Percentiles rank a stretch among this genome's conserved stretches.
These are phyloP conservation scores for Entelurus aequoreus DNA, from an alignment of 2,113 vertebrate species.

Conservation along the genomic window DNA sequence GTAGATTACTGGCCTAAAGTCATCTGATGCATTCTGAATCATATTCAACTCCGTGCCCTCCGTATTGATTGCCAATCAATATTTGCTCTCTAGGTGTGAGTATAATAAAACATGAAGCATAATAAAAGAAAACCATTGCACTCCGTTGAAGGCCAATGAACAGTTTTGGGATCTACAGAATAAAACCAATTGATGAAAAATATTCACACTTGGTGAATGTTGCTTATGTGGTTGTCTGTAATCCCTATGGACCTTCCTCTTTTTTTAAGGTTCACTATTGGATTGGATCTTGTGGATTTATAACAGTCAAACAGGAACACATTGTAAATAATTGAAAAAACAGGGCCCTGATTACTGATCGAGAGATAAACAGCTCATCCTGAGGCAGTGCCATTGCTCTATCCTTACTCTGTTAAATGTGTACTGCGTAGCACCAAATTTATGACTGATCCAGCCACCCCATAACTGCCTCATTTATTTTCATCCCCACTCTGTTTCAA, in stretches of 20 bases:
- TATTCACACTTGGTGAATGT: conserved; percentile 49
- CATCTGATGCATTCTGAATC: conserved; percentile 32
- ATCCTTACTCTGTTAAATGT: conserved; percentile 16
- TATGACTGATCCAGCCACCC: conserved; percentile 27
- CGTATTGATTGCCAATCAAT: conserved; percentile 36
- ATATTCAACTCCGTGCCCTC: conserved; percentile 26
- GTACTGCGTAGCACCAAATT: conserved; percentile 31
- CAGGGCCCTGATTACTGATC: conserved; percentile 54
- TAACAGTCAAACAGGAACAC: conserved; percentile 53
- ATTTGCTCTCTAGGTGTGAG: conserved; percentile 36
- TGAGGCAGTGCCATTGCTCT: conserved; percentile 21
- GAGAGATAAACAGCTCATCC: conserved; percentile 55
- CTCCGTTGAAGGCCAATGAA: conserved; percentile 28
- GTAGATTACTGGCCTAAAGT: background rate
- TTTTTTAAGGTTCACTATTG: conserved; percentile 55
- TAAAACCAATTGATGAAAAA: conserved; percentile 64
- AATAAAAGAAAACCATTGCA: conserved; percentile 29
- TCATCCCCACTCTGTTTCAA: conserved; percentile 22
- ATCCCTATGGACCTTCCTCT: conserved; percentile 66
- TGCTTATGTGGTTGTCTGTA: conserved; percentile 56
- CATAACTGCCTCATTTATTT: conserved; percentile 41
- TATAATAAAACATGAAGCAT: conserved; percentile 37
- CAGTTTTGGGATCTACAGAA: conserved; percentile 49
- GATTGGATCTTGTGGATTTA: conserved; percentile 60
- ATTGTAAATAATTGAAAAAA: conserved; percentile 67